phyloP scores from a whole-genome alignment of 2,113 vertebrate genomes.

The Megalops atlanticus region DNA sequence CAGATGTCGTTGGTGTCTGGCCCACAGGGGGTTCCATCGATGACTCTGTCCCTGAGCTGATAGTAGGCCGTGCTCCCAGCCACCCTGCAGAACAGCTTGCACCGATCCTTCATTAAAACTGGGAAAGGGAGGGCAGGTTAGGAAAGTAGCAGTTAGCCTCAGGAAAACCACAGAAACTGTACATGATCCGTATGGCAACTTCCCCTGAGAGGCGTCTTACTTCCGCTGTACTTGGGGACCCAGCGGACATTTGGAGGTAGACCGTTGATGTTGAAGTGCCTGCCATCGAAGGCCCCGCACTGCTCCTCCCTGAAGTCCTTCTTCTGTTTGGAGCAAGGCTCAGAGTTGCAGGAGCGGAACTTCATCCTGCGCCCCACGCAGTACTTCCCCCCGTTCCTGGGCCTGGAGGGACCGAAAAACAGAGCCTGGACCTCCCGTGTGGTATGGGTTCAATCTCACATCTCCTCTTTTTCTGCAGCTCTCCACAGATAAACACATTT shows the following conservation, averaged over 20 bases:
- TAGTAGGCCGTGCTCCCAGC: conserved; percentile 93
- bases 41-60: conserved; percentile 94
- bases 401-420: conserved; percentile 69
- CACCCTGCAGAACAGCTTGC: conserved; percentile 96
- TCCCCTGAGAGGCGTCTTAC: conserved; percentile 69
- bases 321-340: conserved; percentile 88
- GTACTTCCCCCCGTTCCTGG: conserved; percentile 90
- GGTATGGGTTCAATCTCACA: background rate
- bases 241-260: conserved; percentile 92
- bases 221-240: conserved; percentile 98
- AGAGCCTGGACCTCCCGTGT: background rate
- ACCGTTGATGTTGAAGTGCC: conserved; percentile 97
- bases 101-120: conserved; percentile 98
- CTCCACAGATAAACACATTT: background rate
- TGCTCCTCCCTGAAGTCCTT: conserved; percentile 96
- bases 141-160: background rate
- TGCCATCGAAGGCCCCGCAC: conserved; percentile 88
- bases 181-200: background rate
- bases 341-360: conserved; percentile 96
- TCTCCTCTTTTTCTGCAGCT: background rate
- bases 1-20: conserved; percentile 97
- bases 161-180: background rate
- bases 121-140: conserved; percentile 30
- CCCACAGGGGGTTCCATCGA: conserved; percentile 92
- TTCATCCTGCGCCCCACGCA: conserved; percentile 96